A percentile compares a stretch with the other conserved stretches of the same genome.
These are phyloP conservation scores for Ranitomeya variabilis DNA, from an alignment of 2,113 vertebrate genomes.

Conservation along the genomic window DNA sequence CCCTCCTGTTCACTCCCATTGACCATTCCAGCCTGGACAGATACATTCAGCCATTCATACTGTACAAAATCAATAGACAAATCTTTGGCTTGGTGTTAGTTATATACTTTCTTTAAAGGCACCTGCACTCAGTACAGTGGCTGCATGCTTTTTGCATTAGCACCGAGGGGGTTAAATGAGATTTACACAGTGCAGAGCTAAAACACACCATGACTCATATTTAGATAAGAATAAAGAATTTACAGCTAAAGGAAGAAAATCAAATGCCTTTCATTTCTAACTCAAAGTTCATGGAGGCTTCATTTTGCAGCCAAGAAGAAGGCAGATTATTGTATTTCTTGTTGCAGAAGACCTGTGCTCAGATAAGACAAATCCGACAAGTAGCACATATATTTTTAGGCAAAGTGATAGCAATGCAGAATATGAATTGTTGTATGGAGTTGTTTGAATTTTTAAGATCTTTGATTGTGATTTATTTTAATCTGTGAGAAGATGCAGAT, in stretches of 20 bases:
- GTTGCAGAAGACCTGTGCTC: not conserved
- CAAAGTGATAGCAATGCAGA: not conserved
- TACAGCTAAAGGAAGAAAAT: conserved; percentile 12
- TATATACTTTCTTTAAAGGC: not conserved
- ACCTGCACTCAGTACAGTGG: not conserved
- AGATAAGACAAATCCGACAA: not conserved
- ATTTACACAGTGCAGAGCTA: not conserved
- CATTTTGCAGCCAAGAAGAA: not conserved
- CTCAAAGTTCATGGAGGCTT: conserved; percentile 42
- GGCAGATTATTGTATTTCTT: not conserved
- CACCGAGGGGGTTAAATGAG: conserved; percentile 21
- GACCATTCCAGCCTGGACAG: conserved; percentile 13
- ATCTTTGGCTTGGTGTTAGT: not conserved
- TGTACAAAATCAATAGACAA: not conserved
- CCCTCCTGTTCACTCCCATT: conserved; percentile 15
- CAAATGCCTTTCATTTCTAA: conserved; percentile 27
- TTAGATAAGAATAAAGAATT: conserved; percentile 50
- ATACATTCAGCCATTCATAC: not conserved
- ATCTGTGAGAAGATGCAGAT: not conserved
- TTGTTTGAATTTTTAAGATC: not conserved
- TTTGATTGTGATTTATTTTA: not conserved
- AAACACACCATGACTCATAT: conserved; percentile 40
- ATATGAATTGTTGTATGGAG: not conserved
- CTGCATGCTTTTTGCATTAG: not conserved
- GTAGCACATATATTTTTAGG: not conserved